Percentiles rank a stretch among this genome's conserved stretches.
These are phyloP conservation scores for Hyla sarda DNA, from an alignment of 2,113 vertebrate genomes.

Conservation along the genomic window DNA sequence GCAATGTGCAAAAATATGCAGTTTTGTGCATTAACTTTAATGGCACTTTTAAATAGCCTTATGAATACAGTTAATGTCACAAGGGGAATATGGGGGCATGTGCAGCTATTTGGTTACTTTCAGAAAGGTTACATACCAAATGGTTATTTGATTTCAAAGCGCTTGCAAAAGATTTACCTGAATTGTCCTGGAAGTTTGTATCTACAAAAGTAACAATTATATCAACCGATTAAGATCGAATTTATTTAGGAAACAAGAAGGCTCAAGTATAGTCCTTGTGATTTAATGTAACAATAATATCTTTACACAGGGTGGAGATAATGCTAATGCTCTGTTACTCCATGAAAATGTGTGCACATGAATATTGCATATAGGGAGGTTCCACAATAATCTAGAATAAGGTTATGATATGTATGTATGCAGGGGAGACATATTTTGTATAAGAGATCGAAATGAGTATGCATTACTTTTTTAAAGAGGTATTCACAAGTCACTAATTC, in stretches of 20 bases:
- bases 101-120: constrained; percentile 40
- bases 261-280: background rate
- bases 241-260: background rate
- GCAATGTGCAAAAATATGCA: constrained; percentile 30
- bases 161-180: constrained; percentile 34
- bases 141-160: constrained; percentile 36
- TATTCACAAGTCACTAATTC: no score
- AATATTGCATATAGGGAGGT: no score
- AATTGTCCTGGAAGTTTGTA: background rate
- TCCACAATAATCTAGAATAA: no score
- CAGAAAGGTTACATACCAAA: constrained; percentile 33
- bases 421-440: no score
- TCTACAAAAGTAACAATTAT: constrained; percentile 41
- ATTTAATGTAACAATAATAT: background rate
- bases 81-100: background rate
- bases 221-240: constrained; percentile 9
- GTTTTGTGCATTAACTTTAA: constrained; percentile 30
- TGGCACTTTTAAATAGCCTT: background rate
- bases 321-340: no score
- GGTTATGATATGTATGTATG: no score
- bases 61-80: constrained; percentile 38
- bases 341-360: no score
- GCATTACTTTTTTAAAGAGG: no score
- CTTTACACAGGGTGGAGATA: background rate
- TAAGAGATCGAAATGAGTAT: no score